Evolutionary conservation across 2,113 vertebrate genomes (phyloP).

Genomic region (Heloderma charlesbogerti): DNA sequence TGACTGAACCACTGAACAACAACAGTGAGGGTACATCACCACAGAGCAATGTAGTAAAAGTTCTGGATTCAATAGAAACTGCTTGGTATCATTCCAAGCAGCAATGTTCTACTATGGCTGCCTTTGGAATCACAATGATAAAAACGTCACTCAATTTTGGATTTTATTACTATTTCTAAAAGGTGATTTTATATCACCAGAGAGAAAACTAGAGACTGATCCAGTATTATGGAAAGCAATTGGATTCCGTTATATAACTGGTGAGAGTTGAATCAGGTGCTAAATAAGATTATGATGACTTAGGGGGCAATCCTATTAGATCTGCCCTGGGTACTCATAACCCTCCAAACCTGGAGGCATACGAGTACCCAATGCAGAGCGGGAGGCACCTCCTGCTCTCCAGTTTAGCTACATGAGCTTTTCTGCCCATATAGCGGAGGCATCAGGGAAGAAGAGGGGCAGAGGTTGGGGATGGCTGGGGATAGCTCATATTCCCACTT

Average conservation of each 20-base stretch:
- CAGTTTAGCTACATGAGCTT: too few relatives aligned
- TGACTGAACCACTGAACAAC: too few relatives aligned
- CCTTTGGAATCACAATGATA: background rate
- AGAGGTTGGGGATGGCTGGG: too few relatives aligned
- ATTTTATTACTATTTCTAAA: slow-evolving; percentile 6
- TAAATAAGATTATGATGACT: background rate
- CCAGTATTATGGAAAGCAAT: background rate
- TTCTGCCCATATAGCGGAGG: too few relatives aligned
- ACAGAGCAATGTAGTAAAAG: background rate
- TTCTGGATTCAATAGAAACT: background rate
- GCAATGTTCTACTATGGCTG: background rate
- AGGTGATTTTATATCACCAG: background rate
- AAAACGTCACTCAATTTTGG: background rate
- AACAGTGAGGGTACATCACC: slow-evolving; percentile 3
- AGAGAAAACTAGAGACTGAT: background rate
- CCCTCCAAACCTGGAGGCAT: too few relatives aligned
- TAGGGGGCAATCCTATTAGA: too few relatives aligned
- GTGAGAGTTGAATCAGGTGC: background rate
- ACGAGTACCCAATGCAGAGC: too few relatives aligned
- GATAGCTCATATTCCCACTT: too few relatives aligned
- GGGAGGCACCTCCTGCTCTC: too few relatives aligned
- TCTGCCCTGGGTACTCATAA: too few relatives aligned
- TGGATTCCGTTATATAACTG: background rate
- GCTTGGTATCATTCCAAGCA: slow-evolving; percentile 14
- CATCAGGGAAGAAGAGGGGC: too few relatives aligned